Conservation (phyloP, 2,113 vertebrate species). For the Seriola dumerili region DNA sequence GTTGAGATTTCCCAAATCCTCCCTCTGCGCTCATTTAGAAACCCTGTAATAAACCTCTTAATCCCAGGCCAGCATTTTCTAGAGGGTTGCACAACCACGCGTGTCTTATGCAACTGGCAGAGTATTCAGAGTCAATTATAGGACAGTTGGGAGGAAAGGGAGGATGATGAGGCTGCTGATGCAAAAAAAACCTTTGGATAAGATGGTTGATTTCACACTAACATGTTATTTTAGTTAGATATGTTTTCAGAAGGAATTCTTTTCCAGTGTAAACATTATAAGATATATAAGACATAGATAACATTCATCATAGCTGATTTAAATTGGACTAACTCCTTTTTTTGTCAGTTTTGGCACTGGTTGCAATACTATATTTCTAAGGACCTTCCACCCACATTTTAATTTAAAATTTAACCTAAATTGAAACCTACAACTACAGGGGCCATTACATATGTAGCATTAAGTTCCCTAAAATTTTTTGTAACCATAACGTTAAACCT, state of each 20-base stretch:
- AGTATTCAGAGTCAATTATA: slow-evolving; percentile 51
- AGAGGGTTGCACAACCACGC: slow-evolving; percentile 60
- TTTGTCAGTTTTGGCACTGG: not conserved
- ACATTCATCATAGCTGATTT: not conserved
- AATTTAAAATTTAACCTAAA: not conserved
- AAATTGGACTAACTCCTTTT: not conserved
- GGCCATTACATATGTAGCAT: not conserved
- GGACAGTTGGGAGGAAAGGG: slow-evolving; percentile 49
- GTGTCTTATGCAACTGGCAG: slow-evolving; percentile 66
- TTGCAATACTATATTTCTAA: not conserved
- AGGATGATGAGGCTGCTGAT: slow-evolving; percentile 31
- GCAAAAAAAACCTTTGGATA: slow-evolving; percentile 26
- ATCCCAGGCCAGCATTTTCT: slow-evolving; percentile 71
- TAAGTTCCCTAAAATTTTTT: not conserved
- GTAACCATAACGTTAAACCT: not conserved
- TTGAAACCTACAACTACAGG: not conserved
- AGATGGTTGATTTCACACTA: slow-evolving; percentile 6
- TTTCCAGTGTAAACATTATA: not conserved
- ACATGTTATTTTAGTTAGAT: not conserved
- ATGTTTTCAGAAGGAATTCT: not conserved
- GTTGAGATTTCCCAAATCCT: slow-evolving; percentile 58
- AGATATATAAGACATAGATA: not conserved
- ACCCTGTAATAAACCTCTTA: slow-evolving; percentile 64
- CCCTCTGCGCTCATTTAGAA: slow-evolving; percentile 46
- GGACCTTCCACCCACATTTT: not conserved